These are phyloP conservation scores for Porites divaricata DNA, from an alignment of 92 coral and sea anemone genomes.

Conservation along the genomic window DNA sequence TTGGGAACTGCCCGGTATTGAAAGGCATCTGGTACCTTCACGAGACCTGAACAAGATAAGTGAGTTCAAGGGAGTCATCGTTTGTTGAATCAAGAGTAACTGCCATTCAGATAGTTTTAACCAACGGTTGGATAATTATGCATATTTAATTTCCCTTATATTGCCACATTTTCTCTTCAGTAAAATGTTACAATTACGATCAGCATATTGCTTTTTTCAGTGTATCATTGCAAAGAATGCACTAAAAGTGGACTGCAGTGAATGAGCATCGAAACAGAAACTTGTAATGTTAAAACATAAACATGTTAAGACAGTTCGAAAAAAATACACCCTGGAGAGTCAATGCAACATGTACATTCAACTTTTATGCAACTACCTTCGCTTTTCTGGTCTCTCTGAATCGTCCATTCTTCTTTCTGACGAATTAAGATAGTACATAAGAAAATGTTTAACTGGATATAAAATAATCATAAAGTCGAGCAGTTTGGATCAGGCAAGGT, in stretches of 20 bases:
- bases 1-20: no score
- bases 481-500: neutral
- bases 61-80: no score
- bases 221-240: neutral
- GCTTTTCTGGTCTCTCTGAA: constrained; percentile 39
- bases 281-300: no score
- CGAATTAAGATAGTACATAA: neutral
- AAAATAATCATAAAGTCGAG: neutral
- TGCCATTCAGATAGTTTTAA: neutral
- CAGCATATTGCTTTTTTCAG: neutral
- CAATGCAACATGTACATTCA: neutral
- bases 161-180: neutral
- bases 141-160: neutral
- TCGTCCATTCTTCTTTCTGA: constrained; percentile 24
- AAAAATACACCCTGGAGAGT: neutral
- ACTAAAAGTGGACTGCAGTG: neutral
- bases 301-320: neutral
- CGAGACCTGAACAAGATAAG: no score
- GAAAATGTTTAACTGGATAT: neutral
- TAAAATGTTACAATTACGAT: neutral
- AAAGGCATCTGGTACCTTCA: no score
- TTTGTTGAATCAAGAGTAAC: no score
- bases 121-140: neutral
- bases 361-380: constrained; percentile 3
- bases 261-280: neutral